Base-by-base conservation (phyloP, 1,140 invertebrate species). In the Drosophila ohnishii region DNA sequence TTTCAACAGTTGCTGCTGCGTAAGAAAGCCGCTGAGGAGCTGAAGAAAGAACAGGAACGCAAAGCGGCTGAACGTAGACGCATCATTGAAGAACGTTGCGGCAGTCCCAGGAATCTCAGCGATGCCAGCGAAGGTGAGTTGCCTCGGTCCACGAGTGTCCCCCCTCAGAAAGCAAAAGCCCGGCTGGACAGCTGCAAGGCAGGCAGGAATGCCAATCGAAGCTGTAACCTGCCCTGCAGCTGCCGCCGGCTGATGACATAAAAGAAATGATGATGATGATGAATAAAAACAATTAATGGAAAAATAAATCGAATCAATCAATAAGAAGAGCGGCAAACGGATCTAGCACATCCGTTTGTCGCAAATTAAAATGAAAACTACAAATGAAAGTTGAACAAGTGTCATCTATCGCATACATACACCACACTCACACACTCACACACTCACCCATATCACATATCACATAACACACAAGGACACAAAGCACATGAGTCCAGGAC, bases 1-100 rank as follows among this genome's bases (percentile, higher is more conserved):
- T 19, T 19, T 22, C 9, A 25, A 30, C 91, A 97, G 96, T 95
- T 99, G 94, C 94, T 99, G 93, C 95, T 99, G 94, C 98, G 99
- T 96, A 98, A 99, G 94, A 99, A 99, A 95, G 99, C 99, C 91
- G 98, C 99, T 88, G 99, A 99, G 93, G 98, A 99, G 93, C 94
- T 99, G 93, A 99, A 99, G 94, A 99, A 99, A 92, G 98, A 99
- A 94, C 98, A 99, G 93, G 98, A 99, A 93, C 96, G 97, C 92
- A 99, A 99, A 94, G 97, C 98, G 35, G 97, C 97, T 78, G 98
- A 99, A 93, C 97, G 98, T 92, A 98, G 98, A 93, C 96, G 96
- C 91, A 98, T 98, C 94, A 99, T 99, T 92, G 97, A 98, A 92
- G 96, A 99, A 92, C 94, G 98, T 91, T 98, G 97, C 91, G 97